Conservation (phyloP, 2,888 invertebrate species). For the Sesia bembeciformis region DNA sequence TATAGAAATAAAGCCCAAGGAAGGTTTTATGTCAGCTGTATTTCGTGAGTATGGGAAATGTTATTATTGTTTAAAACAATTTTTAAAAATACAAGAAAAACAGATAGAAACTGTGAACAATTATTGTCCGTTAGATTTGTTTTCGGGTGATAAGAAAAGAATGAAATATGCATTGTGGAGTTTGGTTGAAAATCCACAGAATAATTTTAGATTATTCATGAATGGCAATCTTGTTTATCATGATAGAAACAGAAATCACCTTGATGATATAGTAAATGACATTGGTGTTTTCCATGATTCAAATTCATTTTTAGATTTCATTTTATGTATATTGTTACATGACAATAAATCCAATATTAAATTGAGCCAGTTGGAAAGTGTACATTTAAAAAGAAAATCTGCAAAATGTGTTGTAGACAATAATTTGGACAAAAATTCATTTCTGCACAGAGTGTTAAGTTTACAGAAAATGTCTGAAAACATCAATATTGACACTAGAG, state of each 20-base stretch:
- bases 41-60: conserved; percentile 56
- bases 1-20: conserved; percentile 80
- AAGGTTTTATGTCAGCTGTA: conserved; percentile 68
- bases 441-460: conserved; percentile 35
- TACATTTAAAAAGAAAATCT: conserved; percentile 2
- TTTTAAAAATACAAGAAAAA: conserved; percentile 66
- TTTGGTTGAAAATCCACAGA: conserved; percentile 75
- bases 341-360: conserved; percentile 8
- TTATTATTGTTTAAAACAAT: conserved; percentile 75
- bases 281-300: conserved; percentile 23
- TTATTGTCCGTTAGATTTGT: conserved; percentile 83
- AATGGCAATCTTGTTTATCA: conserved; percentile 20
- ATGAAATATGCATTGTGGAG: conserved; percentile 71
- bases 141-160: conserved; percentile 74
- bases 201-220: conserved; percentile 77
- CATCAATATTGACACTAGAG: conserved; percentile 9
- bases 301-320: conserved; percentile 39
- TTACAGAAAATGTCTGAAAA: conserved; percentile 42
- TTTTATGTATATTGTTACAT: conserved; percentile 36
- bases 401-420: conserved; percentile 20
- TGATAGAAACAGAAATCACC: conserved; percentile 7
- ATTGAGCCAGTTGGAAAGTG: conserved; percentile 10
- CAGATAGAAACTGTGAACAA: conserved; percentile 65
- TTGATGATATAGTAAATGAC: conserved; percentile 22
- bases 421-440: conserved; percentile 15